These are phyloP conservation scores for Scopus umbretta DNA, from an alignment of 2,113 vertebrate species.

Conservation along the genomic window DNA sequence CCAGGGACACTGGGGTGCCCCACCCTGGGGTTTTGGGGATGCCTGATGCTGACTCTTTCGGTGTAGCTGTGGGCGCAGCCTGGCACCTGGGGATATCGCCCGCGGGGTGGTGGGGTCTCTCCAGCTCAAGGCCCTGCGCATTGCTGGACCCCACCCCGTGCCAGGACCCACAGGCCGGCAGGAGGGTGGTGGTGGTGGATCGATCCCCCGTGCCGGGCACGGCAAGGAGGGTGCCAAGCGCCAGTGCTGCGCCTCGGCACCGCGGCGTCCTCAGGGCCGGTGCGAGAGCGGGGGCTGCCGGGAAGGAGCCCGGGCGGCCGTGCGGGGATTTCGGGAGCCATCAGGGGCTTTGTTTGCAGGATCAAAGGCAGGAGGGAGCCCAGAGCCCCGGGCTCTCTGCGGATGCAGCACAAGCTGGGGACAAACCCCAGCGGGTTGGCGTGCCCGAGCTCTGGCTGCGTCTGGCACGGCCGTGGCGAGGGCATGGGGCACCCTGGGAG, in stretches of 20 bases:
- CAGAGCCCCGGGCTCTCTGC: too few species aligned
- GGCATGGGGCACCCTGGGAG: background rate
- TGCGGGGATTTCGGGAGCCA: background rate
- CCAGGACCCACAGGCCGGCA: too few species aligned
- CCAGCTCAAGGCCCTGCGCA: background rate
- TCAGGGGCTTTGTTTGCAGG: background rate
- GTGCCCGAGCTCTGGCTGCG: background rate
- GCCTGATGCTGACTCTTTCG: background rate
- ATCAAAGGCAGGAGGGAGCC: background rate
- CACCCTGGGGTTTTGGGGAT: background rate
- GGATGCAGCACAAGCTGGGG: background rate
- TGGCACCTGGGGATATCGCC: background rate
- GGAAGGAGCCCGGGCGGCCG: background rate
- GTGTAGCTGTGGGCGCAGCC: background rate
- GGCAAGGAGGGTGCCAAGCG: background rate
- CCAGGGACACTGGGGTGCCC: background rate
- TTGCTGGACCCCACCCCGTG: background rate
- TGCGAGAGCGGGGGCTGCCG: background rate
- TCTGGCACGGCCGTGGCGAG: background rate
- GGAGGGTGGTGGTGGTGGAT: rapidly evolving
- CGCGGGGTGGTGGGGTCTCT: too few species aligned
- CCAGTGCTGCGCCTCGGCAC: background rate
- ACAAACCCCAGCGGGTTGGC: background rate
- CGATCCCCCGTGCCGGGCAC: rapidly evolving
- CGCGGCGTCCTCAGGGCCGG: background rate